Evolutionary conservation across 2,113 vertebrate genomes (phyloP).

Genomic region (Tretioscincus oriximinensis): DNA sequence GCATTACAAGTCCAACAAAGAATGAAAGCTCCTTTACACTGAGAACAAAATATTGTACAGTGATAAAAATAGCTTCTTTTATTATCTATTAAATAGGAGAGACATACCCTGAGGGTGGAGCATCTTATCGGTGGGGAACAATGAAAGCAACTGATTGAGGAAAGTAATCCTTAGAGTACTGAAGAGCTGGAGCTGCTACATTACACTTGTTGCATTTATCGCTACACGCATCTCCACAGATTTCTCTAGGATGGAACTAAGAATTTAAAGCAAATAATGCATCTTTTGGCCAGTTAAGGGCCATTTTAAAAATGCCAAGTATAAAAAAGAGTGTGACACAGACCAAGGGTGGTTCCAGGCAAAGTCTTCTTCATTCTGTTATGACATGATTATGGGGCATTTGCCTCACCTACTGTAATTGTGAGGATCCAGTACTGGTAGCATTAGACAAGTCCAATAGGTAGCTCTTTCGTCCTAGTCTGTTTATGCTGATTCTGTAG

Average conservation of each 20-base stretch:
- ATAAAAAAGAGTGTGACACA: not conserved
- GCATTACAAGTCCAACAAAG: slow-evolving; percentile 42
- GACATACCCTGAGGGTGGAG: slow-evolving; percentile 55
- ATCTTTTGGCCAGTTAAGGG: slow-evolving; percentile 51
- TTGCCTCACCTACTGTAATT: no score
- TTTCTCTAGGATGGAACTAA: slow-evolving; percentile 60
- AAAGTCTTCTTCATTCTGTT: no score
- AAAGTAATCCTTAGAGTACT: slow-evolving; percentile 55
- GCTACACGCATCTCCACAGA: slow-evolving; percentile 44
- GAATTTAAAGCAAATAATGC: slow-evolving; percentile 51
- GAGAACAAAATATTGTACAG: slow-evolving; percentile 55
- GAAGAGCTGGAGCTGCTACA: slow-evolving; percentile 49
- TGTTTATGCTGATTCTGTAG: no score
- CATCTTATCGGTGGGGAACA: slow-evolving; percentile 61
- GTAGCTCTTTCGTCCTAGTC: no score
- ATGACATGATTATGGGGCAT: no score
- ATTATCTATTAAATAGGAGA: slow-evolving; percentile 60
- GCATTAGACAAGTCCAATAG: no score
- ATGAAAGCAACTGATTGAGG: slow-evolving; percentile 60
- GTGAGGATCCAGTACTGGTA: no score
- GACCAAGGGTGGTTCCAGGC: not conserved
- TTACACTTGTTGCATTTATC: slow-evolving; percentile 48
- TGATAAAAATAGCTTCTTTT: slow-evolving; percentile 59
- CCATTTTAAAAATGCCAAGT: not conserved
- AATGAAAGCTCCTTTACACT: slow-evolving; percentile 50